A percentile compares a stretch with the other conserved stretches of the same genome.
These are phyloP conservation scores for Pilophorus perplexus DNA, from an alignment of 2,888 invertebrate species.

Conservation along the genomic window DNA sequence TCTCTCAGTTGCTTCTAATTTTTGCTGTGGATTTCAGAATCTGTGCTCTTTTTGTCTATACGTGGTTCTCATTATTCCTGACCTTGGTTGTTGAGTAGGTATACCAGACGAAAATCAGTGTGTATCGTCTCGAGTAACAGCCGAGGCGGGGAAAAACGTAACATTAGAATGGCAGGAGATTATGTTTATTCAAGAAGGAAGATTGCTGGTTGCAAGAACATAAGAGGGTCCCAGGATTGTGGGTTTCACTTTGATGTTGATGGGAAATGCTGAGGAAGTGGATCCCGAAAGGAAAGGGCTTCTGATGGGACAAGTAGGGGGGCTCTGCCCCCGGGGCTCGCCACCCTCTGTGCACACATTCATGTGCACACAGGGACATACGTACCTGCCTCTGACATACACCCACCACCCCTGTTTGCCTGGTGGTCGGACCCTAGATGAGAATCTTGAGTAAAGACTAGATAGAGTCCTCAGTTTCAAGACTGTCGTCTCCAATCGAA, in stretches of 20 bases:
- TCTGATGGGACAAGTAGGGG: not conserved
- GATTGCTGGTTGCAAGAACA: not conserved
- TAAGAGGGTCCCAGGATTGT: not conserved
- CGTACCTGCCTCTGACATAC: not conserved
- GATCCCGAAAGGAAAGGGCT: not conserved
- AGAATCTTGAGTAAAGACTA: not conserved
- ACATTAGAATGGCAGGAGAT: not conserved
- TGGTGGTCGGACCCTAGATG: slow-evolving; percentile 4
- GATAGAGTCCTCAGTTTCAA: not conserved
- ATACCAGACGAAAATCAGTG: too few relatives aligned
- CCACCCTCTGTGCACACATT: slow-evolving; percentile 11
- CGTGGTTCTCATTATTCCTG: too few relatives aligned
- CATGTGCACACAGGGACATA: not conserved
- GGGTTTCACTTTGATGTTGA: slow-evolving; percentile 20
- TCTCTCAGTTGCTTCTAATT: too few relatives aligned
- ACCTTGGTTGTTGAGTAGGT: too few relatives aligned
- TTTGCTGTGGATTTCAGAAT: too few relatives aligned
- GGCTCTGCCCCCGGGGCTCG: slow-evolving; percentile 11
- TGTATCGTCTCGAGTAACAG: too few relatives aligned
- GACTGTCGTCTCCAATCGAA: too few relatives aligned
- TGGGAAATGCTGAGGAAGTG: not conserved
- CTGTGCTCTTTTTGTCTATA: too few relatives aligned
- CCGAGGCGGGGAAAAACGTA: not conserved
- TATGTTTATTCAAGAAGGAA: slow-evolving; percentile 14
- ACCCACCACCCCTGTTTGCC: slow-evolving; percentile 1